Evolutionary conservation across 2,888 invertebrate species (phyloP), one percentile per base, ranked within the genome.

Genomic region (Aleiodes alternator): DNA sequence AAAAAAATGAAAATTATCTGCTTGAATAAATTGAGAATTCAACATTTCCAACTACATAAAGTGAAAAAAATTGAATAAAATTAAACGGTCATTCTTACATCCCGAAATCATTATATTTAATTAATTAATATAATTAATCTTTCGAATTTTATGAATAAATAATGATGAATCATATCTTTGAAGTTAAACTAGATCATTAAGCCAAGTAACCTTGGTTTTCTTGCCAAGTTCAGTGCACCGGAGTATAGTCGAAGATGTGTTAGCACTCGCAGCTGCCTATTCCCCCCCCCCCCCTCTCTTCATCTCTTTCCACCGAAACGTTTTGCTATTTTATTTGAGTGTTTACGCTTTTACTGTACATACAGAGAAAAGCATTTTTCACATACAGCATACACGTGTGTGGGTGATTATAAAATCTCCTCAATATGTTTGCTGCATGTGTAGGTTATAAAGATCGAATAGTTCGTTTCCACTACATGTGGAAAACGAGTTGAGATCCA

Each of bases 161-260:
- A 85, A 85, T 85, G 81, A 78, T 82, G 82, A 83, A 83, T 83
- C 83, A 82, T 82, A 82, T 82, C 82, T 82, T 80, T 82, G 82
- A 82, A 86, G 85, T 61, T 61, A 87, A 87, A 87, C 87, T 87
- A 87, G 87, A 87, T 87, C 87, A 87, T 87, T 87, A 87, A 87
- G 86, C 84, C 82, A 79, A 79, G 83, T 85, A 87, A 86, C 88
- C 88, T 88, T 87, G 87, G 83, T 82, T 86, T 87, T 87, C 86
- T 87, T 87, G 86, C 86, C 86, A 87, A 88, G 88, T 87, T 88
- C 87, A 88, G 82, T 87, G 88, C 86, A 87, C 82, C 84, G 81
- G 79, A 78, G 80, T 76, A 78, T 51, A 23, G 69, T 53, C 4
- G 53, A 56, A 53, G 69, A 55, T 56, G 69, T 64, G 64, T 43